Percentiles rank a stretch among this genome's conserved stretches.
Evolutionary conservation across 1,140 invertebrate species (phyloP).

Genomic region (Drosophila jambulina): DNA sequence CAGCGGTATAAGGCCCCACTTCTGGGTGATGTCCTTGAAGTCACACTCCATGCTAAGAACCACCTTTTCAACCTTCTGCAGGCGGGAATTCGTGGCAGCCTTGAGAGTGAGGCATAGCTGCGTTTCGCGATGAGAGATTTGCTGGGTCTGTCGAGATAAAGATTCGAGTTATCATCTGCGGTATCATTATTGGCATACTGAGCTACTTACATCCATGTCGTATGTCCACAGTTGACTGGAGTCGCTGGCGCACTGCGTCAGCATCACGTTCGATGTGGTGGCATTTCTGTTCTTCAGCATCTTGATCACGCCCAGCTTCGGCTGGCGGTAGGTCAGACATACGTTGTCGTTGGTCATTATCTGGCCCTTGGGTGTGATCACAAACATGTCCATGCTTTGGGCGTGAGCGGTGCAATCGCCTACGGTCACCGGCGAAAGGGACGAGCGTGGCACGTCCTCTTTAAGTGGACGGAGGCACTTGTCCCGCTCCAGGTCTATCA

Average conservation of each 20-base stretch:
- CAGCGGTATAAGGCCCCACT: slow-evolving; percentile 82
- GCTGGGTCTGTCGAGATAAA: slow-evolving; percentile 65
- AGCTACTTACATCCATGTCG: slow-evolving; percentile 76
- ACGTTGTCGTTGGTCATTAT: slow-evolving; percentile 85
- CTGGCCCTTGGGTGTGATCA: slow-evolving; percentile 88
- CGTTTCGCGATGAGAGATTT: slow-evolving; percentile 73
- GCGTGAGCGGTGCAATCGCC: slow-evolving; percentile 85
- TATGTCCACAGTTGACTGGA: slow-evolving; percentile 76
- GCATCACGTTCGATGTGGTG: slow-evolving; percentile 73
- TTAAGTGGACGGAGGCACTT: slow-evolving; percentile 71
- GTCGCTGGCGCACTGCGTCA: slow-evolving; percentile 68
- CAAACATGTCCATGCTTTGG: slow-evolving; percentile 90
- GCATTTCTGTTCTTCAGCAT: slow-evolving; percentile 69
- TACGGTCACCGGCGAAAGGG: slow-evolving; percentile 86
- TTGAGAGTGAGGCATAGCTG: slow-evolving; percentile 80
- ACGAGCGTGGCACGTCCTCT: slow-evolving; percentile 64
- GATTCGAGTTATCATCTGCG: background rate
- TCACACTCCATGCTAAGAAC: slow-evolving; percentile 74
- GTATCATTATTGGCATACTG: background rate
- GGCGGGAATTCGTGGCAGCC: slow-evolving; percentile 61
- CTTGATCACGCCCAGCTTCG: slow-evolving; percentile 64
- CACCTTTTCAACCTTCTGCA: slow-evolving; percentile 69
- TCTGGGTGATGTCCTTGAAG: slow-evolving; percentile 81
- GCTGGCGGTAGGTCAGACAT: slow-evolving; percentile 74
- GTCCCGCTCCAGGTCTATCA: slow-evolving; percentile 74